Base-by-base conservation (phyloP, 1,140 invertebrate genomes). In the Temnothorax curvispinosus region DNA sequence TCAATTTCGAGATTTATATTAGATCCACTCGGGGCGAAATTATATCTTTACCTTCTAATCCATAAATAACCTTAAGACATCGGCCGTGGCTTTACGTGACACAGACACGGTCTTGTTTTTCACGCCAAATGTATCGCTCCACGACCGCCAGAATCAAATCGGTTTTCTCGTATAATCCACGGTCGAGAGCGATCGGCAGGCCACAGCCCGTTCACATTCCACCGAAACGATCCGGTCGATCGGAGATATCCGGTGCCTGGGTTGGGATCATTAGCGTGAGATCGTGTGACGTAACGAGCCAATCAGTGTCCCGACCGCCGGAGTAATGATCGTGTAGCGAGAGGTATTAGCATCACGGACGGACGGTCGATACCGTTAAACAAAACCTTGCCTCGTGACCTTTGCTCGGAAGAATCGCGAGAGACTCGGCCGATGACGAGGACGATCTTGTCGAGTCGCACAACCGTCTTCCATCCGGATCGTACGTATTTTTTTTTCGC, bases 211-310 rank as follows among this genome's bases (percentile, higher is more conserved):
- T 88, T 93, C 88, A 90, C 93, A 93, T 94, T 93, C 91, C 89
- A 81, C 90, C 91, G 92, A 93, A 94, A 93, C 89, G 89, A 92
- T 78, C 91, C 86, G 41, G 78, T 50, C 91, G 92, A 93, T 93
- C 88, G 74, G 58, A 93, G 92, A 94, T 93, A 93, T 94, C 93
- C 93, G 91, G 91, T 93, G 90, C 91, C 93, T 93, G 92, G 92
- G 92, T 90, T 90, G 91, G 91, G 90, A 93, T 94, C 93, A 94
- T 94, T 94, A 94, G 93, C 90, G 91, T 94, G 92, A 94, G 93
- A 94, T 94, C 92, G 92, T 94, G 93, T 94, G 94, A 94, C 94
- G 94, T 94, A 94, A 94, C 92, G 93, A 93, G 86, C 91, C 92
- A 92, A 94, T 94, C 93, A 92, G 90, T 94, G 93, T 93, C 93